phyloP scores from a whole-genome alignment of 2,888 invertebrate genomes.

The Pristionchus exspectatus region DNA sequence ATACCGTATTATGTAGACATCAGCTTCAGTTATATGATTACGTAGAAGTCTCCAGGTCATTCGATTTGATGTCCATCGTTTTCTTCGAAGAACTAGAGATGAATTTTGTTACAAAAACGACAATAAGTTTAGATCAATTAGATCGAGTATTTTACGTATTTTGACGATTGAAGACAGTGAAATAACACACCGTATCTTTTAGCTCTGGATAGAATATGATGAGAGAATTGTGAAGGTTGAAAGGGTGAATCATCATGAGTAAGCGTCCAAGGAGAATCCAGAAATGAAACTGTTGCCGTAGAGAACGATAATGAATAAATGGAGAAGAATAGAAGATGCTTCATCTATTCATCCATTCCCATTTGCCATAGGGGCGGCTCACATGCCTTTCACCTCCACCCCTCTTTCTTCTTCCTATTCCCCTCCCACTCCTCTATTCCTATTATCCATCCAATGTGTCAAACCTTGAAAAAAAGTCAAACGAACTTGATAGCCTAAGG shows the following conservation, averaged over 20 bases:
- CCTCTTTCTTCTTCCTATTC: conserved; percentile 5
- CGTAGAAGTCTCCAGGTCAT: conserved; percentile 64
- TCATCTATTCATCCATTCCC: conserved; percentile 41
- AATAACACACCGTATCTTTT: conserved; percentile 42
- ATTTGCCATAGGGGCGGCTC: conserved; percentile 42
- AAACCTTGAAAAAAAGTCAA: conserved; percentile 38
- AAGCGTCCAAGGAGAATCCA: background rate
- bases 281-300: background rate
- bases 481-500: conserved; percentile 8
- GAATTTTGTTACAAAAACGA: background rate
- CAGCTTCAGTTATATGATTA: conserved; percentile 62
- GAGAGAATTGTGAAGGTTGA: background rate
- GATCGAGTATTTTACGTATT: too few species aligned
- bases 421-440: conserved; percentile 35
- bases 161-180: background rate
- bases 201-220: background rate
- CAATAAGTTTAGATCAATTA: too few species aligned
- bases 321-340: conserved; percentile 37
- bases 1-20: conserved; percentile 65
- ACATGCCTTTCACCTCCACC: conserved; percentile 36
- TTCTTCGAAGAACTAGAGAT: conserved; percentile 60
- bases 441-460: conserved; percentile 35
- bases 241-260: background rate
- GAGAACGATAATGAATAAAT: conserved; percentile 12
- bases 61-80: conserved; percentile 62